These are phyloP conservation scores for Seriola dumerili DNA, from an alignment of 2,113 vertebrate genomes.

Conservation along the genomic window DNA sequence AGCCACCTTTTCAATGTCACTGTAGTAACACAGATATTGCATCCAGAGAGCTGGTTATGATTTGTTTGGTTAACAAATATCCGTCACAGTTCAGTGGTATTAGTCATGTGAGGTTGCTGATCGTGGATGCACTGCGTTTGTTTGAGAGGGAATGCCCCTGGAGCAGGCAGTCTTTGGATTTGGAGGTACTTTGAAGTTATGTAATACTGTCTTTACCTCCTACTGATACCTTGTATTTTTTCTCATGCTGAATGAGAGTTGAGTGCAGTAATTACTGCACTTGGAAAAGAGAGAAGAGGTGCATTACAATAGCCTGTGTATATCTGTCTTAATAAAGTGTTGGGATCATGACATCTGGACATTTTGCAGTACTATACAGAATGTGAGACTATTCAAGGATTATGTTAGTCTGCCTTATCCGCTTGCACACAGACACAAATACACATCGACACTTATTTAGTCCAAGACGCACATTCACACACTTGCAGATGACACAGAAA, in stretches of 20 bases:
- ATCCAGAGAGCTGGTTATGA: constrained; percentile 29
- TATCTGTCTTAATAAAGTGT: constrained; percentile 15
- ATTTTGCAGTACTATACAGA: constrained; percentile 19
- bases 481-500: constrained; percentile 73
- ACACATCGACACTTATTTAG: constrained; percentile 39
- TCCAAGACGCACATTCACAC: constrained; percentile 48
- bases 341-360: constrained; percentile 35
- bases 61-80: constrained; percentile 36
- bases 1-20: too few species aligned
- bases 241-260: background rate
- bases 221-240: background rate
- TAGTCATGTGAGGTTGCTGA: constrained; percentile 22
- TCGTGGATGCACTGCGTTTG: background rate
- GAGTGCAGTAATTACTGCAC: background rate
- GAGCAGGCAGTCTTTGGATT: constrained; percentile 11
- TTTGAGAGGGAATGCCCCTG: constrained; percentile 21
- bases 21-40: background rate
- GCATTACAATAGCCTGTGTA: constrained; percentile 12
- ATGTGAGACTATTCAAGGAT: constrained; percentile 42
- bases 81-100: constrained; percentile 18
- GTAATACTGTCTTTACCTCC: constrained; percentile 7
- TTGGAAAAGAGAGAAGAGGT: constrained; percentile 1
- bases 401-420: constrained; percentile 44
- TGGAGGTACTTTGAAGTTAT: constrained; percentile 16
- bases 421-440: background rate